Evolutionary conservation across 1,140 invertebrate genomes (phyloP), one percentile per base, ranked within the genome.

Genomic region (Platyscapa corneri): DNA sequence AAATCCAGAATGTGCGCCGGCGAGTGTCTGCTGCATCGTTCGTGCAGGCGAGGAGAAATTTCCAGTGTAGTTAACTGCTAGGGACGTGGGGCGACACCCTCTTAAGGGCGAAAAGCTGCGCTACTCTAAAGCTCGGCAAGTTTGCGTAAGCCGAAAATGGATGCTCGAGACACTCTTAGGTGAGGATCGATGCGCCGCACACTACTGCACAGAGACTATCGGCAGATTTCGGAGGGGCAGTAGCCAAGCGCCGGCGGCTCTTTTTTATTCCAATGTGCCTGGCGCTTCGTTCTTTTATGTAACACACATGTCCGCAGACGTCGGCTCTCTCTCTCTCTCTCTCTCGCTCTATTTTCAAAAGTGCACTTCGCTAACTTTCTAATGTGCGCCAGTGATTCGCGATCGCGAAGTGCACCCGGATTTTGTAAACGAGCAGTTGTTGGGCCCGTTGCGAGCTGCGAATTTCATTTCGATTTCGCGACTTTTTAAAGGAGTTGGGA

Each of bases 121-220:
- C 56, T n/a, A n/a, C n/a, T 60, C 64, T 10, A 30, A 49, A 76
- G 8, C 49, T 34, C 76, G 1, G 53, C 49, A 37, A 78, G 46
- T 78, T 56, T 34, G 37, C 32, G 20, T 60, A 60, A 78, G 53
- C 20, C 53, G 53, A 56, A 60, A 78, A 78, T 42, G 76, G 32
- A 78, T 60, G 32, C 14, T 60, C 32, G 76, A 60, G 49, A 34
- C 18, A 42, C 18, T 56, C 30, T 34, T 42, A 27, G 5, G 37
- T 10, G 56, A 60, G 10, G 20, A 60, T 60, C 23, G 23, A 60
- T 60, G 6, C 10, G 23, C n/a, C n/a, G 23, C 20, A 27, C 3
- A 27, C 56, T 60, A 23, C 23, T 60, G 2, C 16, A 53, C 49
- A 46, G 8, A 18, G 14, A 60, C 23, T 60, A 27, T 60, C 56